phyloP scores from a whole-genome alignment of 2,888 invertebrate genomes.

The Ichneumon xanthorius region DNA sequence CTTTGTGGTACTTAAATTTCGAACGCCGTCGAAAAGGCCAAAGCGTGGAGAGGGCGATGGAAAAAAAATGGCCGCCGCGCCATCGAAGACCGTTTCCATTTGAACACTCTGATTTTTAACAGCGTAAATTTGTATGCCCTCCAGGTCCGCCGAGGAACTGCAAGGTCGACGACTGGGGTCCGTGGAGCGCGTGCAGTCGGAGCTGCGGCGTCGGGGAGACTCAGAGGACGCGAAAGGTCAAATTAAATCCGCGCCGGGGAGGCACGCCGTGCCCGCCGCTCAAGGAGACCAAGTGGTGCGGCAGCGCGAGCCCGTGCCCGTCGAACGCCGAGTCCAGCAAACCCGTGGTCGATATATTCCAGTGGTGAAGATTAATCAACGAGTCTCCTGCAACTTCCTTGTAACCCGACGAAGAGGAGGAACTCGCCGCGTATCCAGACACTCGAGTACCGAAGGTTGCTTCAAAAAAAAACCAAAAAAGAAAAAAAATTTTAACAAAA shows the following conservation, averaged over 20 bases:
- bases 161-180: constrained; percentile 94
- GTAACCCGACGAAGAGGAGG: constrained; percentile 10
- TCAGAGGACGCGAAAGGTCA: constrained; percentile 91
- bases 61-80: neutral
- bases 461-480: neutral
- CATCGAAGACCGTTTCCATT: too few species aligned
- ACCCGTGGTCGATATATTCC: constrained; percentile 64
- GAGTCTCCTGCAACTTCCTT: constrained; percentile 14
- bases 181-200: constrained; percentile 95
- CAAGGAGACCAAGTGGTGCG: constrained; percentile 95
- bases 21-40: too few species aligned
- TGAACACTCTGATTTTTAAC: constrained; percentile 9
- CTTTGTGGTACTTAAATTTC: too few species aligned
- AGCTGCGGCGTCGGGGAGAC: constrained; percentile 96
- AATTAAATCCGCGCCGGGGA: constrained; percentile 91
- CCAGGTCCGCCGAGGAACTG: constrained; percentile 91
- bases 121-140: constrained; percentile 59
- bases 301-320: constrained; percentile 90
- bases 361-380: constrained; percentile 59
- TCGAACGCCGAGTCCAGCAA: constrained; percentile 68
- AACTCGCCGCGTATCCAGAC: neutral
- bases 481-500: neutral
- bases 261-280: constrained; percentile 94
- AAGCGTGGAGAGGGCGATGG: neutral
- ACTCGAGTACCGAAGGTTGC: neutral